Evolutionary conservation across 2,888 invertebrate species (phyloP).

Genomic region (Eretmocerus hayati): DNA sequence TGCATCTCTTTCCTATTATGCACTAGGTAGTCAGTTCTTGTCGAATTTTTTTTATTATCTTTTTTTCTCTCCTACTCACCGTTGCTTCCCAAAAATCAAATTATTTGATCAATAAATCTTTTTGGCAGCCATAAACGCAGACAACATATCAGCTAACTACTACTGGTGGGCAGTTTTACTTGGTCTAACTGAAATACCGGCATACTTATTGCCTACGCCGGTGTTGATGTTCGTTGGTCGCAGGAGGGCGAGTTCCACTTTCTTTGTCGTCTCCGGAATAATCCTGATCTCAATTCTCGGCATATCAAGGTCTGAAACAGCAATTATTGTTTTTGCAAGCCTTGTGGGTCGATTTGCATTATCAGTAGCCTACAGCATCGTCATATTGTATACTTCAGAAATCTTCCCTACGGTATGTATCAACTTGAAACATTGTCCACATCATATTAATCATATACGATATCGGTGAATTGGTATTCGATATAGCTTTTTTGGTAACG

Average conservation of each 20-base stretch:
- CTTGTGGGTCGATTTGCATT: constrained; percentile 51
- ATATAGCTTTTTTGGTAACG: too few species aligned
- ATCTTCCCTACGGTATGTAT: constrained; percentile 51
- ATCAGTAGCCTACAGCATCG: constrained; percentile 54
- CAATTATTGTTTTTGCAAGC: constrained; percentile 42
- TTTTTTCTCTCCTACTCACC: too few species aligned
- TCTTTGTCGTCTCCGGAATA: constrained; percentile 49
- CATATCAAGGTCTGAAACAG: constrained; percentile 37
- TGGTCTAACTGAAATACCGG: constrained; percentile 52
- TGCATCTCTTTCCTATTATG: constrained; percentile 35
- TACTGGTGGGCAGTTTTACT: constrained; percentile 50
- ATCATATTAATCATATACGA: too few species aligned
- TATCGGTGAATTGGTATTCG: too few species aligned
- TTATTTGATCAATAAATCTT: too few species aligned
- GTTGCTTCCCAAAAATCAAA: too few species aligned
- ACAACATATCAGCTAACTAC: constrained; percentile 50
- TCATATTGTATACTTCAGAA: constrained; percentile 55
- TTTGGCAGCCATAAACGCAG: constrained; percentile 49
- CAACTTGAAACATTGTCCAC: too few species aligned
- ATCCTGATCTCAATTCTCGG: constrained; percentile 47
- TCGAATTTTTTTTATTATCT: too few species aligned
- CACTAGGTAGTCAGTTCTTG: too few species aligned
- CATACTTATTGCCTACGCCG: constrained; percentile 50
- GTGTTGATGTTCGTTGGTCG: constrained; percentile 49
- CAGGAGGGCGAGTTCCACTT: constrained; percentile 44